Evolutionary conservation across 2,797 vertebrate species (phyloP).

Genomic region (Ctenopoma kingsleyae): DNA sequence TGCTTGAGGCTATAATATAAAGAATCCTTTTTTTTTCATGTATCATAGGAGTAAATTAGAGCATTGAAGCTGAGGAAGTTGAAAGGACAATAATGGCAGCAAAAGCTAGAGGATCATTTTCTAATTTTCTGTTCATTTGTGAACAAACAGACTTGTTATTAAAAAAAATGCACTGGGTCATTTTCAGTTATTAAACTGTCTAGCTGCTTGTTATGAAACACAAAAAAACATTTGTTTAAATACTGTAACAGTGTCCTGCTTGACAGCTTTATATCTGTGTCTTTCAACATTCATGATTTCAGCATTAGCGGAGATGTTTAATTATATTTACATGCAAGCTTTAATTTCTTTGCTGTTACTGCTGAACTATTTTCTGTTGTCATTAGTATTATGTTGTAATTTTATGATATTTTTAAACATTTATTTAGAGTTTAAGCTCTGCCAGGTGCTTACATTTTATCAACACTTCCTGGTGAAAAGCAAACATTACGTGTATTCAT

Average conservation of each 20-base stretch:
- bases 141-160: constrained; percentile 17
- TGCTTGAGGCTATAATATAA: constrained; percentile 40
- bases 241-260: not conserved
- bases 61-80: constrained; percentile 1
- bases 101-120: constrained; percentile 12
- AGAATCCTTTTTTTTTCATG: constrained; percentile 12
- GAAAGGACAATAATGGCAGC: constrained; percentile 22
- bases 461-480: not conserved
- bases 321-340: not conserved
- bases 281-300: not conserved
- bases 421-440: not conserved
- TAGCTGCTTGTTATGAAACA: not conserved
- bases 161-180: not conserved
- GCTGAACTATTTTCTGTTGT: not conserved
- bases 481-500: not conserved
- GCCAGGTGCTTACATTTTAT: not conserved
- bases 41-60: constrained; percentile 20
- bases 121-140: not conserved
- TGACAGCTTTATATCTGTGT: not conserved
- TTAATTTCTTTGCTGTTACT: not conserved
- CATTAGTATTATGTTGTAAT: not conserved
- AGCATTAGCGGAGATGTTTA: not conserved
- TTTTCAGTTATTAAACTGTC: constrained; percentile 3
- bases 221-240: not conserved
- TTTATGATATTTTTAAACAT: not conserved